Evolutionary conservation across 2,888 invertebrate species (phyloP).

Genomic region (Synanthedon formicaeformis): DNA sequence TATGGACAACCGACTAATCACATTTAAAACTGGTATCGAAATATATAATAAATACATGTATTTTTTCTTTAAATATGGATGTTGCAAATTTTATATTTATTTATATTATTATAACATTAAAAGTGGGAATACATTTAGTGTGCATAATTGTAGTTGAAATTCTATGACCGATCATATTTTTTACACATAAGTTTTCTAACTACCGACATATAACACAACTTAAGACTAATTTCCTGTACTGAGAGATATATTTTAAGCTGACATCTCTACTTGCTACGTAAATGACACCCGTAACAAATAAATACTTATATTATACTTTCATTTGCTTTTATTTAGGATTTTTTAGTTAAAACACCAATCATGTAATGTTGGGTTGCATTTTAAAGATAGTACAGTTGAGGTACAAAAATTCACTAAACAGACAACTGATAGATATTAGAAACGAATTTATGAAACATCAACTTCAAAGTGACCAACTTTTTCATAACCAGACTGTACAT

Average conservation of each 20-base stretch:
- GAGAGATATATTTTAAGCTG: slow-evolving; percentile 61
- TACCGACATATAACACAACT: slow-evolving; percentile 56
- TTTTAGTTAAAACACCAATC: too few species aligned
- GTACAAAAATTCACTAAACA: too few species aligned
- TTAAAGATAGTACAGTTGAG: too few species aligned
- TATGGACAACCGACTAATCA: background rate
- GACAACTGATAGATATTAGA: too few species aligned
- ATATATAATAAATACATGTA: too few species aligned
- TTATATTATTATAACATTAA: background rate
- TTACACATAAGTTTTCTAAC: slow-evolving; percentile 48
- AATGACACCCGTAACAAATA: background rate
- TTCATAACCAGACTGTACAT: too few species aligned
- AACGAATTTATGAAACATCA: too few species aligned
- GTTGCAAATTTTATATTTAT: background rate
- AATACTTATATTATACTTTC: background rate
- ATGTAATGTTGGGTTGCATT: too few species aligned
- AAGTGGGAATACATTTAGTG: background rate
- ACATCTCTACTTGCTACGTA: slow-evolving; percentile 4
- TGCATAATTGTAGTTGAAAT: background rate
- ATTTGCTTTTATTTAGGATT: too few species aligned
- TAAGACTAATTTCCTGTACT: slow-evolving; percentile 66
- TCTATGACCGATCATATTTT: slow-evolving; percentile 1
- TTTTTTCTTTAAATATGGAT: background rate
- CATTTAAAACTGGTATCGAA: too few species aligned
- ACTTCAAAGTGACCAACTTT: too few species aligned